Base-by-base conservation (phyloP, 2,113 vertebrate genomes). In the Oreocharis arfaki region DNA sequence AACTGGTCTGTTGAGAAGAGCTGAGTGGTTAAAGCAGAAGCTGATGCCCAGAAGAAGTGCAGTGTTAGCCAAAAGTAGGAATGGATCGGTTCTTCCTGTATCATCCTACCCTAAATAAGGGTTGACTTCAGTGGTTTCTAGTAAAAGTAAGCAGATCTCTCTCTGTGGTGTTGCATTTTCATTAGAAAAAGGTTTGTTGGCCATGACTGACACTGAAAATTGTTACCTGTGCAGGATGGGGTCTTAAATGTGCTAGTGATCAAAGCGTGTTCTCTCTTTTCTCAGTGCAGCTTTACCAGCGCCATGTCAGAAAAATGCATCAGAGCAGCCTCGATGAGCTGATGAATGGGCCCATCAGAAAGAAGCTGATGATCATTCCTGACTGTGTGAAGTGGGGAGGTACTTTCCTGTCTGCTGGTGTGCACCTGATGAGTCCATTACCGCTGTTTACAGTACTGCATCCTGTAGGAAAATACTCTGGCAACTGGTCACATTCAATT, bases 301-400 rank as follows among this genome's bases (percentile, higher is more conserved):
- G 96, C 39, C 98, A 99, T 1, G 79, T 99, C 57, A 69, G 78
- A 46, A 97, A 95, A 16, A 98, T 99, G 37, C 97, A 99, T 10
- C 75, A 93, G 33, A 95, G 98, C 14, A 95, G 98, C 22, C 97
- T 99, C 28, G 98, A 93, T 10, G 83, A 98, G 52, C 97, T 99
- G 91, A 99, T 99, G 99, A 99, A 99, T 1, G 99, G 99, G 39
- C 98, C 98, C 81, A 98, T 99, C 97, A 98, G 98, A 84, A 97
- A 98, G 96, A 99, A 99, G 92, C 98, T 99, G 81, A 98, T 83
- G 88, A 97, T 99, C 74, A 99, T 99, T 94, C 99, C 99, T 12
- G 97, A 98, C 68, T 98, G 97, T 32, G 98, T 99, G 90, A 98
- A 97, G 65, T 99, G 99, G 99, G 99, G 99, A 99, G 99, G 99